Conservation (phyloP, 1,140 invertebrate genomes). For the Lutraria rhynchaena region DNA sequence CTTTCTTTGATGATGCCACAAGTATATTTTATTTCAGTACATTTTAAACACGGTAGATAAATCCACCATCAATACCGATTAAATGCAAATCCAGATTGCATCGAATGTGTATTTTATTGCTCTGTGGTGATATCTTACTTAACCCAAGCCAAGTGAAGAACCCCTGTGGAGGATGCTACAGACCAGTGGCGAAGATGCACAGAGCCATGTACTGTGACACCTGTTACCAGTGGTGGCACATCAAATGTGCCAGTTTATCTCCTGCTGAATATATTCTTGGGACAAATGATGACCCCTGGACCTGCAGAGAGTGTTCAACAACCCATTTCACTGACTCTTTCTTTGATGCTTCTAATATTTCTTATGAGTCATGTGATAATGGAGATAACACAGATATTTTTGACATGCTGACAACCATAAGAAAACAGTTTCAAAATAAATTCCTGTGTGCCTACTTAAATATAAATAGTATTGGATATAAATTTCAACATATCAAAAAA, state of each 20-base stretch:
- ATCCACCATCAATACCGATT: too few species aligned
- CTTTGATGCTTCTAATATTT: neutral
- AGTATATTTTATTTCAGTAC: too few species aligned
- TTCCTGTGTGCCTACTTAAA: slow-evolving; percentile 20
- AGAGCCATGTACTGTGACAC: slow-evolving; percentile 33
- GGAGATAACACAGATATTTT: neutral
- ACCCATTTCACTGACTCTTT: slow-evolving; percentile 7
- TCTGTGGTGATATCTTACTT: too few species aligned
- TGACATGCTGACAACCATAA: neutral
- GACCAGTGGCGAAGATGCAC: slow-evolving; percentile 14
- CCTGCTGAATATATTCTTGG: neutral
- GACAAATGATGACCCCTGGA: neutral
- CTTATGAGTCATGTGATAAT: neutral
- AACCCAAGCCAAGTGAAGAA: too few species aligned
- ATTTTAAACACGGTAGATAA: too few species aligned
- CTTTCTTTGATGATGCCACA: too few species aligned
- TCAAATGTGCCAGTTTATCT: slow-evolving; percentile 17
- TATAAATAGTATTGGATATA: slow-evolving; percentile 25
- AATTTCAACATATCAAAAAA: slow-evolving; percentile 12
- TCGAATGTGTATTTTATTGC: too few species aligned
- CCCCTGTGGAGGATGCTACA: slow-evolving; percentile 25
- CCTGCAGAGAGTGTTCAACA: neutral
- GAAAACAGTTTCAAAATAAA: slow-evolving; percentile 1
- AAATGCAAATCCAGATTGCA: too few species aligned
- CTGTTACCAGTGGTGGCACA: slow-evolving; percentile 27